Base-by-base conservation (phyloP, 1,140 invertebrate species). In the Tetragnatha versicolor region DNA sequence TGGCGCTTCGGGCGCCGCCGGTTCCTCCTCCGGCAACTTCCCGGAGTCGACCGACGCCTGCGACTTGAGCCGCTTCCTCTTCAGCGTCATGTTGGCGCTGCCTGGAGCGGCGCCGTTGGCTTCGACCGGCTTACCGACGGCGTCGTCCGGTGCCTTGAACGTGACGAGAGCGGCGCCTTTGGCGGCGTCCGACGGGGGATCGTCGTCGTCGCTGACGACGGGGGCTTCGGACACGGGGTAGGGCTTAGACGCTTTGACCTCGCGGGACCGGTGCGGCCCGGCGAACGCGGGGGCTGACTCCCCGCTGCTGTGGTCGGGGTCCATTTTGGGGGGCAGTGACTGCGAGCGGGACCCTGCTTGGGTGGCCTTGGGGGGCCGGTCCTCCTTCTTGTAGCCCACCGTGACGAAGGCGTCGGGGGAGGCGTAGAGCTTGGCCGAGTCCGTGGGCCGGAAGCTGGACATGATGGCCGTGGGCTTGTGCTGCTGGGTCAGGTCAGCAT, bases 391-490 rank as follows among this genome's bases (percentile, higher is more conserved):
- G 84, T 93, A 94, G 3, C 92, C 93, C 20, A 95, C 92, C 29
- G 90, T 90, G 82, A 92, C 93, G 81, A 94, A 89, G 83, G 93
- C 93, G 83, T 93, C 91, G 9, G 94, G 94, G 42, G 92, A 93
- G 7, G 94, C 94, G 85, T 96, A 96, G 39, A 96, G 86, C 84
- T 95, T 95, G 66, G 94, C 93, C 86, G 89, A 91, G 80, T 92
- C 91, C 45, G 91, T 89, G 0, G 94, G 94, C 90, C 84, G 81
- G 86, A 96, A 96, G 80, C 93, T 94, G 14, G 93, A 94, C 87
- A 93, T 91, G 37, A 93, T 82, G 20, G 80, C 53, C 55, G 63
- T 65, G 37, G 51, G 42, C 51, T 66, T 72, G 31, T 70, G 51
- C 20, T 47, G 58, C 53, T 53, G 53, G 12, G 77, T 63, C 31